Evolutionary conservation across 2,888 invertebrate species (phyloP).

Genomic region (Lampropteryx suffumata): DNA sequence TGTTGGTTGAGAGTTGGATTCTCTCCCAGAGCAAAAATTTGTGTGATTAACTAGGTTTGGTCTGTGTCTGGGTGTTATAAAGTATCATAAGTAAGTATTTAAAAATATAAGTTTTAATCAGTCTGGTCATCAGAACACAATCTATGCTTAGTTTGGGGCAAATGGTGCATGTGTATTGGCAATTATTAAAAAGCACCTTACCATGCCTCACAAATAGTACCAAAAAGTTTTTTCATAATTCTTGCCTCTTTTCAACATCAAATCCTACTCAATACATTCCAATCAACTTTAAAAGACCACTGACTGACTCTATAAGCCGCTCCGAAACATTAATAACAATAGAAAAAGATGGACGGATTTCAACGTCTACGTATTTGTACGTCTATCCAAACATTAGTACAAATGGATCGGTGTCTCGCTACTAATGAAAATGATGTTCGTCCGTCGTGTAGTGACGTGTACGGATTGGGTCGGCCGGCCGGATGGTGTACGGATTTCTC

Average conservation of each 20-base stretch:
- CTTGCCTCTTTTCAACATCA: neutral
- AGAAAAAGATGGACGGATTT: slow-evolving; percentile 26
- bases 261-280: slow-evolving; percentile 29
- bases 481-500: slow-evolving; percentile 24
- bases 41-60: too few relatives aligned
- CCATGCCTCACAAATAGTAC: too few relatives aligned
- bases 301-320: neutral
- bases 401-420: slow-evolving; percentile 56
- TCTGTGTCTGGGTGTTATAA: too few relatives aligned
- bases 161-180: too few relatives aligned
- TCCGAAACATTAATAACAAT: slow-evolving; percentile 17
- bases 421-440: slow-evolving; percentile 70
- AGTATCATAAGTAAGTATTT: too few relatives aligned
- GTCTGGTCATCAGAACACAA: too few relatives aligned
- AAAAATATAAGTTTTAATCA: too few relatives aligned
- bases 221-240: too few relatives aligned
- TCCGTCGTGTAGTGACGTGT: slow-evolving; percentile 54
- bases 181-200: too few relatives aligned
- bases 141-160: too few relatives aligned
- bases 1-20: too few relatives aligned
- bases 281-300: slow-evolving; percentile 13
- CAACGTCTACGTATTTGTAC: slow-evolving; percentile 4
- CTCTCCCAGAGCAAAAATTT: too few relatives aligned
- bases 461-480: slow-evolving; percentile 36
- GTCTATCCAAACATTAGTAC: slow-evolving; percentile 57